These are phyloP conservation scores for Eumerus sabulonum DNA, from an alignment of 2,888 invertebrate genomes.

Conservation along the genomic window DNA sequence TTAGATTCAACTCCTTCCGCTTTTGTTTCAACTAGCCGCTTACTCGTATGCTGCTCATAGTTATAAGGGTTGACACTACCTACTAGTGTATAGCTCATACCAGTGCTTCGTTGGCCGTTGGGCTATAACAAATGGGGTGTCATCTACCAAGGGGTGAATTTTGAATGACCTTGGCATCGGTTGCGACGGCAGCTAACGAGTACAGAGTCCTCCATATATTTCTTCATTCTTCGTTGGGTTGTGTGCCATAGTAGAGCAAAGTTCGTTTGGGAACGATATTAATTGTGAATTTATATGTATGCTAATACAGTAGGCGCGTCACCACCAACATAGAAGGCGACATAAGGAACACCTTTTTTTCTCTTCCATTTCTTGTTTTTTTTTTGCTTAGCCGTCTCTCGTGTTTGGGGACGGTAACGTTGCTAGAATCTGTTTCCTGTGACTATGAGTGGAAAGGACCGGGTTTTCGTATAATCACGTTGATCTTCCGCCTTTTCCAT, in stretches of 20 bases:
- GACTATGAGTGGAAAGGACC: slow-evolving; percentile 12
- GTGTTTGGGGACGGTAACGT: slow-evolving; percentile 32
- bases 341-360: slow-evolving; percentile 59
- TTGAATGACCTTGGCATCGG: slow-evolving; percentile 79
- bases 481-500: slow-evolving; percentile 68
- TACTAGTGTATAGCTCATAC: slow-evolving; percentile 32
- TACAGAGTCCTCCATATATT: slow-evolving; percentile 20
- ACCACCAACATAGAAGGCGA: slow-evolving; percentile 51
- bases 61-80: slow-evolving; percentile 42
- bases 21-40: slow-evolving; percentile 59
- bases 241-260: slow-evolving; percentile 51
- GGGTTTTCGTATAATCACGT: slow-evolving; percentile 56
- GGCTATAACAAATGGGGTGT: slow-evolving; percentile 69
- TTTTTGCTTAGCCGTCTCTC: too few species aligned
- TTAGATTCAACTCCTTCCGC: slow-evolving; percentile 67
- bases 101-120: slow-evolving; percentile 9
- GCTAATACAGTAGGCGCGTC: slow-evolving; percentile 68
- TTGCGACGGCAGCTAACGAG: slow-evolving; percentile 60
- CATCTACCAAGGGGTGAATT: slow-evolving; percentile 76
- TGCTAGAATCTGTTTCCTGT: slow-evolving; percentile 40
- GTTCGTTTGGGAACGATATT: slow-evolving; percentile 70
- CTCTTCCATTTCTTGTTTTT: slow-evolving; percentile 22
- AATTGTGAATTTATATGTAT: slow-evolving; percentile 70
- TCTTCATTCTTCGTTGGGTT: slow-evolving; percentile 1
- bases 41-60: slow-evolving; percentile 54